phyloP scores from a whole-genome alignment of 1,140 invertebrate genomes.

The Euglossa dilemma region DNA sequence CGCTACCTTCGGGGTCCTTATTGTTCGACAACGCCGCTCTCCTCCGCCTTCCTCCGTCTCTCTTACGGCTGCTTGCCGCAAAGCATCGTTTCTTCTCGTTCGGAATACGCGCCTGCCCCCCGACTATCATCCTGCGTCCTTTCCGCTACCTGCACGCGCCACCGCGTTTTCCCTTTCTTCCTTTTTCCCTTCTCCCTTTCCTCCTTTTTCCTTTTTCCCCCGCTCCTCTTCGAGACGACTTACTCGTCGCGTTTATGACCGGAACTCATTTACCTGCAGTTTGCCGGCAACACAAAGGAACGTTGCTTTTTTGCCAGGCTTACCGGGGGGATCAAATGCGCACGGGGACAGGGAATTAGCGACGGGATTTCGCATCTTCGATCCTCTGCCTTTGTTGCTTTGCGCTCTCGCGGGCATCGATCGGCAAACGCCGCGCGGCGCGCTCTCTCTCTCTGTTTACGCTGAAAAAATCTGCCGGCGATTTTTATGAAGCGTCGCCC shows the following conservation, averaged over 20 bases:
- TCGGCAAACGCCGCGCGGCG: background rate
- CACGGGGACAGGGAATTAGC: conserved; percentile 14
- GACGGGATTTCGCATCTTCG: conserved; percentile 3
- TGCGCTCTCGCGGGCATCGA: background rate
- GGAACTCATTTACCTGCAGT: conserved; percentile 44
- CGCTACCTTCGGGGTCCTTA: conserved; percentile 66
- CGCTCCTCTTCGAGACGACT: conserved; percentile 39
- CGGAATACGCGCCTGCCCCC: background rate
- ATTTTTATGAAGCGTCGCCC: conserved; percentile 2
- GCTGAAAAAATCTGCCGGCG: background rate
- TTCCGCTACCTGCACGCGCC: background rate
- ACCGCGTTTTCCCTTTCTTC: background rate
- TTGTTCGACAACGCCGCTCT: conserved; percentile 65
- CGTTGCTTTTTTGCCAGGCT: conserved; percentile 24
- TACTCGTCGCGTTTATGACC: conserved; percentile 26
- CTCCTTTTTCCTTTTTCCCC: background rate
- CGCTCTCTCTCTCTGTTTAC: conserved; percentile 1
- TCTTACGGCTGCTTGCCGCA: background rate
- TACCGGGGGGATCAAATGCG: background rate
- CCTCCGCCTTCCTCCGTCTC: conserved; percentile 40
- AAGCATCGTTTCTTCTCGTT: conserved; percentile 19
- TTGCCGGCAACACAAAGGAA: conserved; percentile 14
- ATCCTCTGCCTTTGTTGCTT: background rate
- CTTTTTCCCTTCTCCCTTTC: background rate
- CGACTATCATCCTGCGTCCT: background rate